A percentile compares a stretch with the other conserved stretches of the same genome.
phyloP scores from a whole-genome alignment of 92 coral and sea anemone species.

The Parazoanthus atlanticus region DNA sequence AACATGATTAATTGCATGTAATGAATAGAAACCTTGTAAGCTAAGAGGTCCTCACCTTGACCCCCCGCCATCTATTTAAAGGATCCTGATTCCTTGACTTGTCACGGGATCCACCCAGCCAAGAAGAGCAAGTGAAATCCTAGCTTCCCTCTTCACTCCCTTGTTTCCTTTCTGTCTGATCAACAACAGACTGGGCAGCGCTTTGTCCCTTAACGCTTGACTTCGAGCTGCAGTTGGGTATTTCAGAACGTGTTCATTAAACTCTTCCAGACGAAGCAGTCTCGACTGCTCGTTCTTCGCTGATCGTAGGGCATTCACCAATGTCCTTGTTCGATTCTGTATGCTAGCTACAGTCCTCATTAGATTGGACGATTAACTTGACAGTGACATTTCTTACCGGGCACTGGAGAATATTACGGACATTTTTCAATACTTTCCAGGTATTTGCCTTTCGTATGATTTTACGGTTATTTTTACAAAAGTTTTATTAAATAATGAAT shows the following conservation, averaged over 20 bases:
- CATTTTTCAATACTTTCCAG: too few relatives aligned
- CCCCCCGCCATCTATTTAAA: constrained; percentile 97
- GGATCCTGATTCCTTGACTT: constrained; percentile 81
- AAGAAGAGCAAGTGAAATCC: constrained; percentile 72
- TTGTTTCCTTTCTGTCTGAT: constrained; percentile 71
- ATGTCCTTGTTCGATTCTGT: constrained; percentile 89
- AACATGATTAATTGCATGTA: too few relatives aligned
- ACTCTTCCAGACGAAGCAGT: constrained; percentile 80
- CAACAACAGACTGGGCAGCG: constrained; percentile 62
- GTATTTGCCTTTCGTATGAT: too few relatives aligned
- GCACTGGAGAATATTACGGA: too few relatives aligned
- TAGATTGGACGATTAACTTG: constrained; percentile 4
- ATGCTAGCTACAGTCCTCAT: constrained; percentile 91
- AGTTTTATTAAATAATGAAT: too few relatives aligned
- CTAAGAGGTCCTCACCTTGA: constrained; percentile 66
- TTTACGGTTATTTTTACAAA: too few relatives aligned
- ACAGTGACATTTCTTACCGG: background rate
- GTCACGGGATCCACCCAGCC: constrained; percentile 96
- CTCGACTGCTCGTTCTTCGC: constrained; percentile 88
- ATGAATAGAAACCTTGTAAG: too few relatives aligned
- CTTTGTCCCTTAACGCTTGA: constrained; percentile 82
- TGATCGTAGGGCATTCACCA: constrained; percentile 75
- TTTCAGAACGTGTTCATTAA: constrained; percentile 82
- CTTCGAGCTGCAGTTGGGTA: constrained; percentile 82
- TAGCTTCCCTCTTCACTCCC: constrained; percentile 80